phyloP scores from a whole-genome alignment of 2,888 invertebrate genomes.

The Chloroclystis v-ata region DNA sequence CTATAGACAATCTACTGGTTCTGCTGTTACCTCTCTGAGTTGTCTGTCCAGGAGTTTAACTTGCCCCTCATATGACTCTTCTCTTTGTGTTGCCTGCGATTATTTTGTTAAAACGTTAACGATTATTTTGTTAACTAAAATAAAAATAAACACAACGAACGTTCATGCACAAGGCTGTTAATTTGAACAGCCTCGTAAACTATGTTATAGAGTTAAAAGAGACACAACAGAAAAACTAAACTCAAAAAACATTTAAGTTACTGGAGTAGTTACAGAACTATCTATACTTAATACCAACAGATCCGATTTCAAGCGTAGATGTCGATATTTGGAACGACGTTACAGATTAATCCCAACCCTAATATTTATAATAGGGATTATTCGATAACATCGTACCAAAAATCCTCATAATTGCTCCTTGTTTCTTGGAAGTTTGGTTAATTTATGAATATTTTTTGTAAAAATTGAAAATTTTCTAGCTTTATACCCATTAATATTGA shows the following conservation, averaged over 20 bases:
- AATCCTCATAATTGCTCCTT: no score
- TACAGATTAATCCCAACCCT: background rate
- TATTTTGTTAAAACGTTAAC: conserved; percentile 73
- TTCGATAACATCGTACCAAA: background rate
- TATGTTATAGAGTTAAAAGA: conserved; percentile 29
- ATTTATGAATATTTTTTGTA: no score
- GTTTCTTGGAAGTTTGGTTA: no score
- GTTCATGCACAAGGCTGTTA: conserved; percentile 53
- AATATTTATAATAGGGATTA: background rate
- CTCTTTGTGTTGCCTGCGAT: conserved; percentile 94
- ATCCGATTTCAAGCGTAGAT: background rate
- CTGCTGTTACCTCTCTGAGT: conserved; percentile 91
- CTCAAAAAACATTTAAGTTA: conserved; percentile 46
- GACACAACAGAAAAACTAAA: conserved; percentile 37
- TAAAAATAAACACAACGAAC: conserved; percentile 50
- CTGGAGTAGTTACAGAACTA: conserved; percentile 46
- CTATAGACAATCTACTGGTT: conserved; percentile 50
- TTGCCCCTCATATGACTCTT: conserved; percentile 94
- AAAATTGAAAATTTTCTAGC: no score
- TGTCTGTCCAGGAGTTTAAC: conserved; percentile 93
- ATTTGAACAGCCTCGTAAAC: conserved; percentile 42
- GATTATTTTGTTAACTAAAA: conserved; percentile 72
- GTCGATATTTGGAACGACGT: background rate
- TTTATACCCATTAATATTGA: no score
- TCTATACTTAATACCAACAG: conserved; percentile 49